A percentile compares a stretch with the other conserved stretches of the same genome.
phyloP scores from a whole-genome alignment of 1,140 invertebrate species.

The Oncopodura yosiiana region DNA sequence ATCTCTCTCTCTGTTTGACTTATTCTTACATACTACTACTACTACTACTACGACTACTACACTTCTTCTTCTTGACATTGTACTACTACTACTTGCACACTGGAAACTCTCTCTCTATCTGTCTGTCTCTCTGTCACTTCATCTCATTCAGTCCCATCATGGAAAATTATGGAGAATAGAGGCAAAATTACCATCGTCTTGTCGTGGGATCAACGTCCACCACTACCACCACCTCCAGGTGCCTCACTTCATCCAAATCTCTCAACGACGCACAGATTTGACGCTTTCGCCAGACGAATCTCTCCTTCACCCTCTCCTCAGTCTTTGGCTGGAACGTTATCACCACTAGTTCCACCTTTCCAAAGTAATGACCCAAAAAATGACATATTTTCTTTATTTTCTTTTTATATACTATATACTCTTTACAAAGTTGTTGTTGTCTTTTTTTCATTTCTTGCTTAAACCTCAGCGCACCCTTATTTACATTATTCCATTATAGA shows the following conservation, averaged over 20 bases:
- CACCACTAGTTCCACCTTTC: slow-evolving; percentile 18
- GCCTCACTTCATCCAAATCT: slow-evolving; percentile 36
- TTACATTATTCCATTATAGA: no score
- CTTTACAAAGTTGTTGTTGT: no score
- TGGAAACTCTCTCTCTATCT: background rate
- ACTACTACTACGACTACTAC: no score
- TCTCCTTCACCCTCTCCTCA: slow-evolving; percentile 29
- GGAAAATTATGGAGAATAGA: slow-evolving; percentile 95
- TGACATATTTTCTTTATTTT: no score
- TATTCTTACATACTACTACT: no score
- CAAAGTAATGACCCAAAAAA: no score
- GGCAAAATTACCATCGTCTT: slow-evolving; percentile 84
- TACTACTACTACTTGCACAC: background rate
- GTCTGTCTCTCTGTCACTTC: background rate
- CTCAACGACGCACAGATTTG: slow-evolving; percentile 23
- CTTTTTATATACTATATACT: no score
- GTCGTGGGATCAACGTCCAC: slow-evolving; percentile 41
- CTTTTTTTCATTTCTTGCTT: no score
- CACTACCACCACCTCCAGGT: slow-evolving; percentile 51
- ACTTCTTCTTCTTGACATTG: no score
- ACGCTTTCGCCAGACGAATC: slow-evolving; percentile 29
- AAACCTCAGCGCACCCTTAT: no score
- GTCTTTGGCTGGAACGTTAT: slow-evolving; percentile 37
- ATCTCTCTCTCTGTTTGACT: no score
- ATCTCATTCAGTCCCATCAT: slow-evolving; percentile 53